phyloP scores from a whole-genome alignment of 2,888 invertebrate species.

The Pammene fasciana region DNA sequence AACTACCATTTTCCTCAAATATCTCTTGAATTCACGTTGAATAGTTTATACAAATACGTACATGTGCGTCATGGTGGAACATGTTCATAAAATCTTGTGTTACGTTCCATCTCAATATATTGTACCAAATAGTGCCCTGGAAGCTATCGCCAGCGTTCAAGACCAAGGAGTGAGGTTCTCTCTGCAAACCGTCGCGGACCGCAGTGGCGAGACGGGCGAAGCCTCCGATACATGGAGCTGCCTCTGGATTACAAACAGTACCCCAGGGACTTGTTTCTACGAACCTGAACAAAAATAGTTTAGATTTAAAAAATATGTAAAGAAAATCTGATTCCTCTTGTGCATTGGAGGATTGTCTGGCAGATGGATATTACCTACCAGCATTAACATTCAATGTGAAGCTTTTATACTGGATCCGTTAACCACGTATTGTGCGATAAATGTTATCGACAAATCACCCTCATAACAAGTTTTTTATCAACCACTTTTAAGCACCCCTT shows the following conservation, averaged over 20 bases:
- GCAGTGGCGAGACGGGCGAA: conserved; percentile 86
- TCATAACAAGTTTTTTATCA: no score
- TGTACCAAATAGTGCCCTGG: conserved; percentile 91
- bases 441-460: no score
- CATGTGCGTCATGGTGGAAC: conserved; percentile 90
- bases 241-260: conserved; percentile 76
- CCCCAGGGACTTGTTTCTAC: conserved; percentile 84
- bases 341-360: no score
- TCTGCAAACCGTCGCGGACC: conserved; percentile 66
- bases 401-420: no score
- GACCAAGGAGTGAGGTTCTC: conserved; percentile 85
- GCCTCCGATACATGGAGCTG: conserved; percentile 86
- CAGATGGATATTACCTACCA: no score
- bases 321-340: no score
- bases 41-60: conserved; percentile 61
- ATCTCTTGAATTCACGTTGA: no score
- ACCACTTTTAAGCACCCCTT: no score
- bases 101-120: conserved; percentile 88
- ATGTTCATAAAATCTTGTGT: conserved; percentile 90
- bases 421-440: no score
- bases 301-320: no score
- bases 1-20: no score
- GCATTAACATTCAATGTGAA: no score
- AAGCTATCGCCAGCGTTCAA: conserved; percentile 87
- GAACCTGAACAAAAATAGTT: conserved; percentile 71